Evolutionary conservation across 2,113 vertebrate species (phyloP), one percentile per base, ranked within the genome.

Genomic region (Cyanoderma ruficeps): DNA sequence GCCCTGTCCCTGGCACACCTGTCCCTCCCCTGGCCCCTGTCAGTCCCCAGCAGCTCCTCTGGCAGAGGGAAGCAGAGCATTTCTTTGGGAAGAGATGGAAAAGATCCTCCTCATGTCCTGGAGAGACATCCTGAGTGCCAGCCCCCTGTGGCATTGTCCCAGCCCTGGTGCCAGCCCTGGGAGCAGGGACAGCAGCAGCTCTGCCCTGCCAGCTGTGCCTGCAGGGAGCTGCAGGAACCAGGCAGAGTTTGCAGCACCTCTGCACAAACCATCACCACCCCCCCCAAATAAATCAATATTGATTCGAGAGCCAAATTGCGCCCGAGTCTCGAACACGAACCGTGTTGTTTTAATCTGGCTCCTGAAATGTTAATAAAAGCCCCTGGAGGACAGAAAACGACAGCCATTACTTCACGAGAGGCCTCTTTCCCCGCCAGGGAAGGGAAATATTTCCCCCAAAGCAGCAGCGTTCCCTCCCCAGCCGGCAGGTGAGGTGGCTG

Each of bases 401-500:
- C 72, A 78, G 88, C 46, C 15, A 28, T 5, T 21, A 8, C 6
- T 28, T 10, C 21, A 28, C 42, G 65, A 55, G 86, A 67, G 21
- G 31, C 12, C 70, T 72, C 55, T 63, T 37, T 72, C 22, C 30
- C 83, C 22, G 11, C 31, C 39, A 78, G 25, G 4, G 50, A 80
- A 69, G 60, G 67, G 23, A 87, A 31, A 20, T 5, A 15, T 50
- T 83, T 61, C 76, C 49, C 65, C 65, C 53, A 70, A n/a, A 71
- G 37, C 64, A 77, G 14, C 52, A 12, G 5, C 13, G 4, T 23
- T 31, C 49, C 31, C 37, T 50, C 22, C 63, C 7, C 35, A 19
- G 4, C 39, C 5, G 9, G 9, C 64, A 28, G 0, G 0, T 11
- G 39, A 35, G 28, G 44, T 19, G 56, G 6, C 42, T 39, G 7